phyloP scores from a whole-genome alignment of 2,797 vertebrate genomes.

The Neostethus bicornis region DNA sequence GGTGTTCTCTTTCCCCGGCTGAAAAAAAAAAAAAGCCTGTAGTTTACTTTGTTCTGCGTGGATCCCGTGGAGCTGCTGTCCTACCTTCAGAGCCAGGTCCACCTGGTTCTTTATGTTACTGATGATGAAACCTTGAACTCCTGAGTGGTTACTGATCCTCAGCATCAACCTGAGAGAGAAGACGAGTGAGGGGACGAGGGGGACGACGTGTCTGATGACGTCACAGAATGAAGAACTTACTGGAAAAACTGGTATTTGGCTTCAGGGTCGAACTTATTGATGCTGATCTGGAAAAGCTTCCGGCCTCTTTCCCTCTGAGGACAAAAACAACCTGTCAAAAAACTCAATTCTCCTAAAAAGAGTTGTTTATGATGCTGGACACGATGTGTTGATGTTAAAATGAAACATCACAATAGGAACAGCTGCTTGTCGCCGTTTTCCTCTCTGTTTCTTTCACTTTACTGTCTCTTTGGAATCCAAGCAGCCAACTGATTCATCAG shows the following conservation, averaged over 20 bases:
- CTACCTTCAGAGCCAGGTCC: slow-evolving; percentile 87
- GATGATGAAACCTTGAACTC: slow-evolving; percentile 93
- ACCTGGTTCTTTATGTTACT: slow-evolving; percentile 95
- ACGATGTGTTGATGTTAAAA: too few relatives aligned
- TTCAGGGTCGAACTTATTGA: slow-evolving; percentile 89
- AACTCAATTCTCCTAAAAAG: neutral
- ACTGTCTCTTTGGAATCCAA: too few relatives aligned
- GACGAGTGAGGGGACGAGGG: accelerated
- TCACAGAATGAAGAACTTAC: slow-evolving; percentile 66
- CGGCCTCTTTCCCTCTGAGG: slow-evolving; percentile 90
- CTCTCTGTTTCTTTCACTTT: too few relatives aligned
- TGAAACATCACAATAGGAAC: too few relatives aligned
- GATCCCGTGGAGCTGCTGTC: slow-evolving; percentile 9
- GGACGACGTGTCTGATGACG: neutral
- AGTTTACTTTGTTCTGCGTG: neutral
- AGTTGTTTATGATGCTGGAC: too few relatives aligned
- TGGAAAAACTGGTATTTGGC: slow-evolving; percentile 94
- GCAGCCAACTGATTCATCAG: too few relatives aligned
- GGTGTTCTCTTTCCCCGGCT: slow-evolving; percentile 75
- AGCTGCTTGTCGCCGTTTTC: too few relatives aligned
- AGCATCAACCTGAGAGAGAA: slow-evolving; percentile 87
- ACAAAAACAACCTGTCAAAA: neutral
- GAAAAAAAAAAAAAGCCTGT: too few relatives aligned
- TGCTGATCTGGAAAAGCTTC: slow-evolving; percentile 88
- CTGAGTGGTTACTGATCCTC: slow-evolving; percentile 90